Conservation (phyloP, 1,140 invertebrate genomes). For the Globodera rostochiensis region DNA sequence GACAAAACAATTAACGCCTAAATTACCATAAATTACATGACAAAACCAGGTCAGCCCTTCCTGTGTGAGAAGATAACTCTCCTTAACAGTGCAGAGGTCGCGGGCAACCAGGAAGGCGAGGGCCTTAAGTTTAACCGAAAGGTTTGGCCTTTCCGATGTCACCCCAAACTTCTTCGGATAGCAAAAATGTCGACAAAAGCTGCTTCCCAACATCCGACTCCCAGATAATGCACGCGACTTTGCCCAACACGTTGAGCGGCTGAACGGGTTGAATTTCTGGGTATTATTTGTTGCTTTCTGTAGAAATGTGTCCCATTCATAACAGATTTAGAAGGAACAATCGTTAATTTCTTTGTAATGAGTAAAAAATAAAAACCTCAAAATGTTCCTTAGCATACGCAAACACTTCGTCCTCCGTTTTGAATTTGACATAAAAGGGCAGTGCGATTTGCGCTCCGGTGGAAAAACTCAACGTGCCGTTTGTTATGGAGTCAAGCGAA, state of each 20-base stretch:
- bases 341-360: background rate
- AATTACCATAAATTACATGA: background rate
- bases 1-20: background rate
- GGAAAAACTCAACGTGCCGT: background rate
- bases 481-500: slow-evolving; percentile 26
- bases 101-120: slow-evolving; percentile 21
- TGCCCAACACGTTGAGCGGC: slow-evolving; percentile 34
- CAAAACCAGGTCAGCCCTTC: slow-evolving; percentile 12
- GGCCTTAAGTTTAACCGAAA: slow-evolving; percentile 4
- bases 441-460: slow-evolving; percentile 39
- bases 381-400: slow-evolving; percentile 36
- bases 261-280: background rate
- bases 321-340: too few relatives aligned
- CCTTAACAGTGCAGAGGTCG: slow-evolving; percentile 22
- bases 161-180: slow-evolving; percentile 21
- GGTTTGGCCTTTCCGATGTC: too few relatives aligned
- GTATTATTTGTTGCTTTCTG: too few relatives aligned
- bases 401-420: slow-evolving; percentile 29
- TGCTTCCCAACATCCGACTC: slow-evolving; percentile 29
- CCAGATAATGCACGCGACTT: slow-evolving; percentile 32
- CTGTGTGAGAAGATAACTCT: background rate
- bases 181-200: slow-evolving; percentile 33
- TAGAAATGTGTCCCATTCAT: too few relatives aligned
- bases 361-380: slow-evolving; percentile 7
- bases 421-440: slow-evolving; percentile 37